These are phyloP conservation scores for Kobus ellipsiprymnus DNA, from an alignment of 2,113 vertebrate species.

Conservation along the genomic window DNA sequence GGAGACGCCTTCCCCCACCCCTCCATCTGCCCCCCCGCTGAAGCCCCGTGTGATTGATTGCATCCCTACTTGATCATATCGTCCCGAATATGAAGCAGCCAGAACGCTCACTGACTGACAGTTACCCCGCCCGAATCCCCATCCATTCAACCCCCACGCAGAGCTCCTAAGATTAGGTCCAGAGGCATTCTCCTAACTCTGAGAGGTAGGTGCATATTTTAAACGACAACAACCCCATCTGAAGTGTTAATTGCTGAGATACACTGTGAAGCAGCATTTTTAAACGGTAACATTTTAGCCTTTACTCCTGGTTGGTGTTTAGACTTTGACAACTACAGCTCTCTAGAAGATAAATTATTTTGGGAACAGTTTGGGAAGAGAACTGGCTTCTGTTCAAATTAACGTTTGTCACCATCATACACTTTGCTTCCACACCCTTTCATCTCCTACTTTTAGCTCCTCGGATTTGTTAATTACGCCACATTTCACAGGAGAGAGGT, in stretches of 20 bases:
- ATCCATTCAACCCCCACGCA: background rate
- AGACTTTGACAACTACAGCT: conserved; percentile 54
- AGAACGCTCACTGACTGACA: conserved; percentile 31
- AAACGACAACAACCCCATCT: background rate
- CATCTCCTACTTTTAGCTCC: background rate
- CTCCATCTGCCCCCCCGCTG: too few species aligned
- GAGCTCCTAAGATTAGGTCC: conserved; percentile 16
- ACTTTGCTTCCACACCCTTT: background rate
- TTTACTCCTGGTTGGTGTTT: conserved; percentile 49
- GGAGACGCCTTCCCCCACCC: background rate
- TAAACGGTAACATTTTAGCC: conserved; percentile 37
- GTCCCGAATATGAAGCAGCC: conserved; percentile 1
- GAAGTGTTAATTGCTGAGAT: conserved; percentile 32
- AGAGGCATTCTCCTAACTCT: background rate
- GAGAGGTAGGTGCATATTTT: conserved; percentile 5
- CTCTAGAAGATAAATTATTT: conserved; percentile 58
- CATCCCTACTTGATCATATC: background rate
- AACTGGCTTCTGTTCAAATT: conserved; percentile 58
- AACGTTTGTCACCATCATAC: conserved; percentile 38
- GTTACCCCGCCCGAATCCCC: background rate
- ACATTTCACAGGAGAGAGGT: background rate
- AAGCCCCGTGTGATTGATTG: background rate
- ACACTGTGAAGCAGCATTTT: conserved; percentile 27
- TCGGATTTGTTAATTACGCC: background rate
- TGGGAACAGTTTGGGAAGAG: conserved; percentile 30